Percentiles rank a stretch among this genome's conserved stretches.
These are phyloP conservation scores for Pseudotriccus pelzelni DNA, from an alignment of 2,797 vertebrate genomes.

Conservation along the genomic window DNA sequence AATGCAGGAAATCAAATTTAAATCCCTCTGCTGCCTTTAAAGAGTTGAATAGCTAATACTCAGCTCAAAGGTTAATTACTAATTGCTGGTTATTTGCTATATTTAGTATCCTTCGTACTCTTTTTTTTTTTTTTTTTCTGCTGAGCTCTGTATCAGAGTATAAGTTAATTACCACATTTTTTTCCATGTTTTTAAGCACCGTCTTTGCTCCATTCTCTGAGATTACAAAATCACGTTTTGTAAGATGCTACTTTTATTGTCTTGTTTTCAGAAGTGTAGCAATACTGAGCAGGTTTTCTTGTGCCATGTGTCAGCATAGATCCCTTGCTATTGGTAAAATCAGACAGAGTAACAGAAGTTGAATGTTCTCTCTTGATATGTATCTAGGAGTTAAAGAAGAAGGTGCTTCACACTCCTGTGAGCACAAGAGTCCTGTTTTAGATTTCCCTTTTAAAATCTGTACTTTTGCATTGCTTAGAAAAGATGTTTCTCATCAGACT, in stretches of 20 bases:
- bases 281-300: background rate
- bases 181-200: background rate
- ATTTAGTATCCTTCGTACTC: background rate
- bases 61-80: conserved; percentile 58
- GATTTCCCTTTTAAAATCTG: background rate
- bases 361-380: background rate
- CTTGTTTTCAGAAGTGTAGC: background rate
- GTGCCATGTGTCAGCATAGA: background rate
- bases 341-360: background rate
- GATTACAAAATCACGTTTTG: background rate
- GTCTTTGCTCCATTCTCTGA: background rate
- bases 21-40: background rate
- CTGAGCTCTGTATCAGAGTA: background rate
- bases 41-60: background rate
- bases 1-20: background rate
- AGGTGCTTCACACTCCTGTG: background rate
- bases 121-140: background rate
- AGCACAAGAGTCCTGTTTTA: background rate
- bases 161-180: background rate
- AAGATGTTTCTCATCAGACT: background rate
- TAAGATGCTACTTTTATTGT: background rate
- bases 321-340: background rate
- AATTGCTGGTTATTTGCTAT: conserved; percentile 41
- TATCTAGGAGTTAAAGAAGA: background rate
- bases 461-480: background rate